Evolutionary conservation across 2,113 vertebrate species (phyloP).

Genomic region (Chloropsis cyanopogon): DNA sequence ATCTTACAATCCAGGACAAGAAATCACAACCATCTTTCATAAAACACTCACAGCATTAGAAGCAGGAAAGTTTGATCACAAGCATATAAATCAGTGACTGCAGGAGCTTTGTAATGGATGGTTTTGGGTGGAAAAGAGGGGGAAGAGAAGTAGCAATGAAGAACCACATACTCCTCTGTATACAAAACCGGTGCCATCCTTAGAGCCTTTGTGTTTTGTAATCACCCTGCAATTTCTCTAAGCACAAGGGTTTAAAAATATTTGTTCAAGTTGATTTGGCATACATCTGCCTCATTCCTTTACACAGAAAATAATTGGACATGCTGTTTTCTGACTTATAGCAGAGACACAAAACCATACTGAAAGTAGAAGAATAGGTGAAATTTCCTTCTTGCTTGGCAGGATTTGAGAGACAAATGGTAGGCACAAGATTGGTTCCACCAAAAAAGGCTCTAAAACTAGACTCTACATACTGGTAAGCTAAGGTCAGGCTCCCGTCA

Average conservation of each 20-base stretch:
- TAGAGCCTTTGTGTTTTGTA: background rate
- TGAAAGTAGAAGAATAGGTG: background rate
- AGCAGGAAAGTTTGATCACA: conserved; percentile 15
- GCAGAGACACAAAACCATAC: background rate
- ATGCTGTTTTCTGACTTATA: background rate
- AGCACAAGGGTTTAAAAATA: background rate
- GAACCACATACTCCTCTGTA: background rate
- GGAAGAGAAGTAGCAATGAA: background rate
- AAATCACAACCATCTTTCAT: conserved; percentile 2
- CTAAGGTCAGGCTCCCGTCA: background rate
- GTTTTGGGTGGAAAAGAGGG: background rate
- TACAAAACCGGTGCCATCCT: background rate
- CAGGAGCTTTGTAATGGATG: background rate
- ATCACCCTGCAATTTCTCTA: background rate
- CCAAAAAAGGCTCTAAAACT: background rate
- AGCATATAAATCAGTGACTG: conserved; percentile 14
- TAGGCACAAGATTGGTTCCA: background rate
- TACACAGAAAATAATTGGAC: background rate
- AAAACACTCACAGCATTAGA: conserved; percentile 2
- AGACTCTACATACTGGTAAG: background rate
- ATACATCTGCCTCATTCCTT: background rate
- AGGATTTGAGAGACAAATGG: background rate
- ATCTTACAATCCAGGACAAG: background rate
- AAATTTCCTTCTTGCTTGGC: background rate
- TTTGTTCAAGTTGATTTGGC: background rate